Percentiles rank a stretch among this genome's conserved stretches.
Evolutionary conservation across 2,888 invertebrate genomes (phyloP).

Genomic region (Campoplex nolae): DNA sequence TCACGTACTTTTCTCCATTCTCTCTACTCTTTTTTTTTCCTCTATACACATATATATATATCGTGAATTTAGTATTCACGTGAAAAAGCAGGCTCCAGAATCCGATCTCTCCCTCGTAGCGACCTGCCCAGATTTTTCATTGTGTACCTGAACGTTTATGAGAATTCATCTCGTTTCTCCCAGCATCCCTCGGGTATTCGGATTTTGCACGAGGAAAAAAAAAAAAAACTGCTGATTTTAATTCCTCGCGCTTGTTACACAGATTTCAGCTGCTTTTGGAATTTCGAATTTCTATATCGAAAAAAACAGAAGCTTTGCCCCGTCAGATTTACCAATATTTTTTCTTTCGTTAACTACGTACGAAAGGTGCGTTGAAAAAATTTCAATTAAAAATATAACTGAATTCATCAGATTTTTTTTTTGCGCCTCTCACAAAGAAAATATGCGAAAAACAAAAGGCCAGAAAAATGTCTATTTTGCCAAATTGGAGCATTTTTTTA

Average conservation of each 20-base stretch:
- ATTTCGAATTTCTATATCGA: neutral
- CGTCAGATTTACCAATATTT: neutral
- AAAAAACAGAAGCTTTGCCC: neutral
- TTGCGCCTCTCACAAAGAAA: neutral
- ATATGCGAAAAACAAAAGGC: neutral
- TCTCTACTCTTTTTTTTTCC: neutral
- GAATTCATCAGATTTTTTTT: neutral
- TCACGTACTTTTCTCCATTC: constrained; percentile 49
- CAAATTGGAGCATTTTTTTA: neutral
- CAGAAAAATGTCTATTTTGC: neutral
- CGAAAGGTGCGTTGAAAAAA: neutral
- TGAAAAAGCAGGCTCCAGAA: constrained; percentile 27
- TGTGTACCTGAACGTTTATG: constrained; percentile 48
- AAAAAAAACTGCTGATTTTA: neutral
- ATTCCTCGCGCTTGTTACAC: neutral
- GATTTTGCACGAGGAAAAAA: neutral
- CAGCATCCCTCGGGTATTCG: constrained; percentile 28
- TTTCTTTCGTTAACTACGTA: neutral
- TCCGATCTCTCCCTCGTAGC: neutral
- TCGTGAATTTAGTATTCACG: constrained; percentile 51
- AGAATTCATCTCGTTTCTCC: constrained; percentile 45
- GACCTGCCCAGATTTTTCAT: constrained; percentile 51
- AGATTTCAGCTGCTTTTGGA: neutral
- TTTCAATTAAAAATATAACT: neutral
- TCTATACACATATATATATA: neutral